Conservation (phyloP, 1,140 invertebrate species). For the Drosophila equinoxialis region DNA sequence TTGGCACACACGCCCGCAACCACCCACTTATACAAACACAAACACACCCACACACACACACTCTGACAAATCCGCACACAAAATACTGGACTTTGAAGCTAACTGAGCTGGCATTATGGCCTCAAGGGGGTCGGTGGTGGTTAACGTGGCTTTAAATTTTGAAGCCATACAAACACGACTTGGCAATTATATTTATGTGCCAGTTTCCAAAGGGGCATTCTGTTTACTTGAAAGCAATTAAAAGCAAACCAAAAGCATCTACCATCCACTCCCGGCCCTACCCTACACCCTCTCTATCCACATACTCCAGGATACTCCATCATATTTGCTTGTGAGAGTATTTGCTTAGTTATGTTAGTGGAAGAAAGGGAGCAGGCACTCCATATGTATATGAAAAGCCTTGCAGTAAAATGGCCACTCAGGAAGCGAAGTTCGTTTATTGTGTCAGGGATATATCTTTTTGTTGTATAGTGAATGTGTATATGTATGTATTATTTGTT, state of each 20-base stretch:
- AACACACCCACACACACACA: constrained; percentile 5
- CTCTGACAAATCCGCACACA: constrained; percentile 13
- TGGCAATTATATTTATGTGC: constrained; percentile 74
- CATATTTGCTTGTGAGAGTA: constrained; percentile 72
- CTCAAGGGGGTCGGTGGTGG: constrained; percentile 13
- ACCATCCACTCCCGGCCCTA: not conserved
- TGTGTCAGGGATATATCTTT: constrained; percentile 69
- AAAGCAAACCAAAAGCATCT: constrained; percentile 65
- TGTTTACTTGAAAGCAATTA: constrained; percentile 79
- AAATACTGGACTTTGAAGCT: constrained; percentile 11
- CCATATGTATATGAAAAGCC: constrained; percentile 63
- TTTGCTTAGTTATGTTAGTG: constrained; percentile 63
- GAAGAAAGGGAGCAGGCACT: constrained; percentile 26
- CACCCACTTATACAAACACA: constrained; percentile 13
- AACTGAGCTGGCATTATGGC: constrained; percentile 31
- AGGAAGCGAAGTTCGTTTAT: constrained; percentile 80
- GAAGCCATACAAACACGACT: constrained; percentile 33
- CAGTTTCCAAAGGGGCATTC: constrained; percentile 65
- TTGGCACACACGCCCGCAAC: constrained; percentile 20
- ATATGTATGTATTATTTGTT: constrained; percentile 58
- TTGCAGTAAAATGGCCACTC: constrained; percentile 77
- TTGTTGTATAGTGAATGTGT: constrained; percentile 29
- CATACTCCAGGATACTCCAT: constrained; percentile 51
- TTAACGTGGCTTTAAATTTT: constrained; percentile 46
- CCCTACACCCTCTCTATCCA: not conserved